Base-by-base conservation (phyloP, 2,797 vertebrate species). In the Momotus momota region DNA sequence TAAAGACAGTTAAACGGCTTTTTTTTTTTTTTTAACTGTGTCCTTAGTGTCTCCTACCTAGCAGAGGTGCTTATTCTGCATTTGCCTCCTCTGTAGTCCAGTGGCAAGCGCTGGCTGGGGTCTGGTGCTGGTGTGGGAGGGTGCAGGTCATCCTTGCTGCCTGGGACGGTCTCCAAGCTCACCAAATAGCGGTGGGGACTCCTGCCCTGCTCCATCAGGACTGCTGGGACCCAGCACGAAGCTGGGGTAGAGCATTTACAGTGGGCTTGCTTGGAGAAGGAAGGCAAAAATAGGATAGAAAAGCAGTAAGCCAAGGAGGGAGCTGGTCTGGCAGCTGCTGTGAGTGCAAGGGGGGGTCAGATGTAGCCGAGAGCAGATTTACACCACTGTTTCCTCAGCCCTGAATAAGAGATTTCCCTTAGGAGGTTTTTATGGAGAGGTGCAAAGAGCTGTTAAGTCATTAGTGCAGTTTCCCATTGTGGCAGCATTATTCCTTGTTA, bases 361-460 rank as follows among this genome's bases (percentile, higher is more conserved):
- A 38, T 69, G 27, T 14, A 60, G 70, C 15, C 1, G 55, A 40
- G 62, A 83, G 78, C 78, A 81, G 73, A 94, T 93, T 95, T 93
- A 92, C 81, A 57, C 73, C 58, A 5, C 54, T 46, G 74, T 77
- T 96, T 77, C 92, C 89, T 71, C 23, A 0, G 57, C 52, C 13
- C 75, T 82, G 86, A 86, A 52, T 81, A 41, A 62, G 79, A 92
- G 62, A 77, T 94, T 90, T 96, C 93, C 96, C 96, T 90, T 29
- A 86, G 93, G 95, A 94, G 77, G 70, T 80, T 93, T 96, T 93
- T 95, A 94, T 93, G 83, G 71, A 96, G 93, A 95, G 91, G 87
- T 97, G 91, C 93, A 79, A 86, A 94, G 91, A 94, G 91, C 94
- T 92, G 91, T 95, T 93, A 94, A 96, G 94, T 96, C 96, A 90